Base-by-base conservation (phyloP, 2,113 vertebrate genomes). In the Cathartes aura region DNA sequence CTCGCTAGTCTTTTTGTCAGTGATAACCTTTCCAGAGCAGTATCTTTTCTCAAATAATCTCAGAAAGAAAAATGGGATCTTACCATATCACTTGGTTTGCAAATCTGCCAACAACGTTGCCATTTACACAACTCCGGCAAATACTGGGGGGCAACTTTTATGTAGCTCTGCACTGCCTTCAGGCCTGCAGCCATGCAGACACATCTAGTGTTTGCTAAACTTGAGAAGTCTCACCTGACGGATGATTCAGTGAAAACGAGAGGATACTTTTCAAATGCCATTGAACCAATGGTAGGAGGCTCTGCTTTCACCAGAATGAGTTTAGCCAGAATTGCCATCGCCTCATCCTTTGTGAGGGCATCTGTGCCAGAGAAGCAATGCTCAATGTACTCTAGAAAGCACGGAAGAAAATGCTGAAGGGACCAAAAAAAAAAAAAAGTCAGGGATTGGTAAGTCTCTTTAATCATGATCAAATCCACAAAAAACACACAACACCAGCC, bases 231-330 rank as follows among this genome's bases (percentile, higher is more conserved):
- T 99, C 94, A 99, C 99, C 98, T 98, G 59, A 97, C 47, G 0
- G 88, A 91, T 34, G 98, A 98, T 15, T 97, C 98, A 6, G 97
- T 97, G 98, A 99, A 99, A 92, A 98, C 40, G 8, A 99, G 98
- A 30, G 99, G 99, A 97, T 99, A 99, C 62, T 99, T 99, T 93
- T 99, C 99, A 86, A 99, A 99, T 15, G 99, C 99, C 99, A 99
- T 99, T 30, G 99, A 99, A 93, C 99, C 99, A 17, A 99, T 94
- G 2, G 98, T 98, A 30, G 99, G 99, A 70, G 99, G 99, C 14
- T 98, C 98, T 55, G 99, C 99, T 98, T 99, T 99, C 91, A 98
- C 97, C 47, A 99, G 98, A 98, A 99, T 99, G 15, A 99, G 99
- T 74, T 98, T 98, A 90, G 99, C 98, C 94, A 99, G 97, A 75